phyloP scores from a whole-genome alignment of 2,113 vertebrate genomes.

The Ochotona curzoniae region DNA sequence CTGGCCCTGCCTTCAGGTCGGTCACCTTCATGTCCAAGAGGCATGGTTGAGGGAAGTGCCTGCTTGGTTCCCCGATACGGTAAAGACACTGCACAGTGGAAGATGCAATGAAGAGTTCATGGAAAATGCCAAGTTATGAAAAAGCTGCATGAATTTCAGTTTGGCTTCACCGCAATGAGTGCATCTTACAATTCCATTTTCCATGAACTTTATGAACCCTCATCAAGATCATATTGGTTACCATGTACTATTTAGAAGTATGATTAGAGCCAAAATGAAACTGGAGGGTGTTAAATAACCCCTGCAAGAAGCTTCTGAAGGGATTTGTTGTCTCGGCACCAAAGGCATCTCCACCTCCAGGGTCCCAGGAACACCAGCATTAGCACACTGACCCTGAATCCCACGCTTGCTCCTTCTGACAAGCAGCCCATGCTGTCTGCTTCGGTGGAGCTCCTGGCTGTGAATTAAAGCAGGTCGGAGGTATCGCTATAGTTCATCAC shows the following conservation, averaged over 20 bases:
- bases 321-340: background rate
- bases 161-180: no score
- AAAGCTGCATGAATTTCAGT: no score
- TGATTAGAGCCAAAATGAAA: background rate
- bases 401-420: background rate
- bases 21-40: background rate
- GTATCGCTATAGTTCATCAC: background rate
- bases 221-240: background rate
- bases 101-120: no score
- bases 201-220: no score
- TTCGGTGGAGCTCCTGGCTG: background rate
- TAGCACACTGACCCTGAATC: background rate
- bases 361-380: background rate
- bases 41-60: background rate
- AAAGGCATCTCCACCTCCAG: background rate
- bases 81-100: no score
- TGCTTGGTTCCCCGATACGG: background rate
- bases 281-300: background rate
- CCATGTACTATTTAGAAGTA: background rate
- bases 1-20: background rate
- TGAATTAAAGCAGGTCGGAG: background rate
- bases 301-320: background rate
- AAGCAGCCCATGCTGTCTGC: background rate
- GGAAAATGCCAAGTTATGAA: no score
- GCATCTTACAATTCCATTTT: no score